Base-by-base conservation (phyloP, 2,113 vertebrate species). In the Campylomormyrus numenius region DNA sequence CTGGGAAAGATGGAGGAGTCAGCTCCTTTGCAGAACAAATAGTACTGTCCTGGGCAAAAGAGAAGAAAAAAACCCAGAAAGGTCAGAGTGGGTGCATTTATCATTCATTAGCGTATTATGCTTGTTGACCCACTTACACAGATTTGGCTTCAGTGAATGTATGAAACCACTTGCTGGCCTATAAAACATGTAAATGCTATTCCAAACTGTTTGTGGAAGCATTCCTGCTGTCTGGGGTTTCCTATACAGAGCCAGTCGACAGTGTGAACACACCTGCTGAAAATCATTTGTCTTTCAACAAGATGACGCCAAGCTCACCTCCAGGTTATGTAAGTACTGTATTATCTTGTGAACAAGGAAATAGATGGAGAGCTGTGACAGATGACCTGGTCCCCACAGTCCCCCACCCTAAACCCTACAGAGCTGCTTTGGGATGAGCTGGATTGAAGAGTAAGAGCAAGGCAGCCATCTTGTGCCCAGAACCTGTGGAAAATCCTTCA, bases 1-100 rank as follows among this genome's bases (percentile, higher is more conserved):
- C 97, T 94, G 90, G 98, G 98, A 91, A 99, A 99, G 95, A 99
- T 97, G 83, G 98, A 97, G n/a, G 98, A 99, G 94, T 99, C 98
- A 15, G 98, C 98, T 88, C 98, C 98, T 95, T 99, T 99, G 93
- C 98, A 99, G 93, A 99, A 99, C 53, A 99, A 95, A 90, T 96
- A 98, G 91, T 97, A 95, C 87, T 99, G 97, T 66, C 97, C 98
- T 99, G 92, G 70, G 45, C 77, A 84, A 83, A 80, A 50, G 49
- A 87, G 31, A 77, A 77, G n/a, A 27, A 77, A 39, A 17, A 56
- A 46, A 46, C 48, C 27, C 31, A 89, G 31, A 90, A 31, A 46
- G 56, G 56, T 62, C 21, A 88, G 77, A 21, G 11, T 10, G 0
- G 3, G 6, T 7, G 84, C 58, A 21, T 50, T 89, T 39, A 45